phyloP scores from a whole-genome alignment of 2,113 vertebrate species.

The Melanocharis versteri region DNA sequence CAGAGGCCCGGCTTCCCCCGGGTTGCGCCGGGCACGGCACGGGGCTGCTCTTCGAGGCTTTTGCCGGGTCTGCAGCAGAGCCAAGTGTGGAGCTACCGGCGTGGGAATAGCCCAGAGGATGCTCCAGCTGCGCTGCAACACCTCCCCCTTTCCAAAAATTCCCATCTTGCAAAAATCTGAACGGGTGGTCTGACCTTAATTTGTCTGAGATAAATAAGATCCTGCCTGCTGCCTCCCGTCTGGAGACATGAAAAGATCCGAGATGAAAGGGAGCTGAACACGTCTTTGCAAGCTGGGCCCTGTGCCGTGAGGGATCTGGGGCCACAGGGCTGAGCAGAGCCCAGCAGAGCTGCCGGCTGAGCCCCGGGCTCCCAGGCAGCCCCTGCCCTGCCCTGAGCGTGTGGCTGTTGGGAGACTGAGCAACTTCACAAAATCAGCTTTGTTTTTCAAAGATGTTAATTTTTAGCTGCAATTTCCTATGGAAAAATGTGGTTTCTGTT shows the following conservation, averaged over 20 bases:
- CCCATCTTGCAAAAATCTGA: not conserved
- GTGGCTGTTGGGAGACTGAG: not conserved
- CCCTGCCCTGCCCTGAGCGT: rapidly evolving
- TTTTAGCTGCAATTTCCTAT: not conserved
- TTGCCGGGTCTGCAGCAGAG: not conserved
- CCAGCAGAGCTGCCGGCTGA: not conserved
- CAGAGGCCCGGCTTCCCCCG: rapidly evolving
- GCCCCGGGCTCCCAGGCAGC: not conserved
- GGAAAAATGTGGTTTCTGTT: constrained; percentile 1
- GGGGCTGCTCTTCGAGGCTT: not conserved
- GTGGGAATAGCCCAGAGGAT: not conserved
- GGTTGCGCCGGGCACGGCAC: rapidly evolving
- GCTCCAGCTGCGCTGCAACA: not conserved
- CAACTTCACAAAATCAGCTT: not conserved
- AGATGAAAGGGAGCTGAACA: not conserved
- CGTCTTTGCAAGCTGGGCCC: not conserved
- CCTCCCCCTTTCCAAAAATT: not conserved
- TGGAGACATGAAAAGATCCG: not conserved
- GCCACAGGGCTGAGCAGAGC: not conserved
- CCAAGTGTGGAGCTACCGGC: rapidly evolving
- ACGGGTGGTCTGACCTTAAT: constrained; percentile 14
- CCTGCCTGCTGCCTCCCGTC: not conserved
- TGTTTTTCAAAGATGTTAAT: not conserved
- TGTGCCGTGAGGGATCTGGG: not conserved
- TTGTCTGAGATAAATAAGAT: not conserved